A percentile compares a stretch with the other conserved stretches of the same genome.
These are phyloP conservation scores for Vulpes ferrilata DNA, from an alignment of 2,113 vertebrate species.

Conservation along the genomic window DNA sequence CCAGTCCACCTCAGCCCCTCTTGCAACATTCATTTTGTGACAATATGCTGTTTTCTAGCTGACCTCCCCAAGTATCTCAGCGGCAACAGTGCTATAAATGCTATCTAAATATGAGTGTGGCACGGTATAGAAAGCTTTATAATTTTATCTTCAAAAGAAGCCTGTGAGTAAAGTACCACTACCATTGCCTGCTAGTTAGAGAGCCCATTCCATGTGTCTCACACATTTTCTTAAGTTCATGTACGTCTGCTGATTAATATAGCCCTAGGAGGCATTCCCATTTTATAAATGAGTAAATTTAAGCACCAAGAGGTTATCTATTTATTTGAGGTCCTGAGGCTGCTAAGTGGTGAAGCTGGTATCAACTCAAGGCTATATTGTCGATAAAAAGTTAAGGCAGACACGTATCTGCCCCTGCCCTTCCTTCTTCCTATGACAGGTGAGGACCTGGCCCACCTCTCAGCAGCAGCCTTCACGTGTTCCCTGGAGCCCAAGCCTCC, in stretches of 20 bases:
- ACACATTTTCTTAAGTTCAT: background rate
- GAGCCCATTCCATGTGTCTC: background rate
- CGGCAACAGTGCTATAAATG: background rate
- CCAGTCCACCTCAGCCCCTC: background rate
- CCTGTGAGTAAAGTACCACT: background rate
- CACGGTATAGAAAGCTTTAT: background rate
- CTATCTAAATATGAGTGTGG: background rate
- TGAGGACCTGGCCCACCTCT: background rate
- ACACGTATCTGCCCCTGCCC: rapidly evolving
- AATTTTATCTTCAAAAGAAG: background rate
- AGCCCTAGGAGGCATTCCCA: background rate
- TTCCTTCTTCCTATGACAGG: background rate
- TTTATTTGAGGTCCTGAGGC: background rate
- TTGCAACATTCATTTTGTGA: background rate
- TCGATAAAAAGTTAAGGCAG: background rate
- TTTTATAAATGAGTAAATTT: too few species aligned
- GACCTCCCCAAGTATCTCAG: background rate
- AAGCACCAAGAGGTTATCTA: background rate
- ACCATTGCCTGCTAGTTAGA: background rate
- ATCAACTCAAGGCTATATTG: background rate
- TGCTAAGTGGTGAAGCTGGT: background rate
- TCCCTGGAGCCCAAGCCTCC: background rate
- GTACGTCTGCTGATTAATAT: background rate
- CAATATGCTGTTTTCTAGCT: background rate
- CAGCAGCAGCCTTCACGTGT: background rate